These are phyloP conservation scores for Colletes collaris DNA, from an alignment of 2,888 invertebrate genomes.

Conservation along the genomic window DNA sequence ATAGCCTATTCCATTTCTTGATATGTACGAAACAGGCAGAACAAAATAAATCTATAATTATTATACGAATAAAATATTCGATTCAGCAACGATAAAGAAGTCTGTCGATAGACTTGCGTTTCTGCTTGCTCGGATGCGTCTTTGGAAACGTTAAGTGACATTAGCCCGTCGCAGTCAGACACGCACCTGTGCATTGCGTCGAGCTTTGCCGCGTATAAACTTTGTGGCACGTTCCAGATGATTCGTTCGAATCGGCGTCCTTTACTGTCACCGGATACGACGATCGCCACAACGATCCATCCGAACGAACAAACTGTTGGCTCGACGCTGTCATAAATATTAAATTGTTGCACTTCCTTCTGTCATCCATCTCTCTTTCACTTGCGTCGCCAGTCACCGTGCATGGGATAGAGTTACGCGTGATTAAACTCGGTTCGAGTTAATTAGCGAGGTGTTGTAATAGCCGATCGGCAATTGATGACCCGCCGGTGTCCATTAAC, in stretches of 20 bases:
- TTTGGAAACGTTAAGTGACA: slow-evolving; percentile 13
- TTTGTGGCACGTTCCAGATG: slow-evolving; percentile 37
- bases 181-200: not conserved
- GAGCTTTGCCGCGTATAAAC: not conserved
- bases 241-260: slow-evolving; percentile 46
- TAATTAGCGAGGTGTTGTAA: slow-evolving; percentile 70
- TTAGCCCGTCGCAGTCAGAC: slow-evolving; percentile 7
- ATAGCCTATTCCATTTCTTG: too few species aligned
- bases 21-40: too few species aligned
- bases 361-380: slow-evolving; percentile 16
- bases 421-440: slow-evolving; percentile 45
- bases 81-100: not conserved
- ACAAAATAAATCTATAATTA: too few species aligned
- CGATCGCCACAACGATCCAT: slow-evolving; percentile 35
- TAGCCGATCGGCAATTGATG: slow-evolving; percentile 62
- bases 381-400: slow-evolving; percentile 8
- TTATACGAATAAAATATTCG: too few species aligned
- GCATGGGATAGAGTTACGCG: slow-evolving; percentile 30
- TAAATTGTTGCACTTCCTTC: slow-evolving; percentile 45
- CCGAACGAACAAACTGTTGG: slow-evolving; percentile 48
- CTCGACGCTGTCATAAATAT: slow-evolving; percentile 51
- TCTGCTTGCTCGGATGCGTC: not conserved
- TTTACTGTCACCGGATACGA: slow-evolving; percentile 47
- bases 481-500: slow-evolving; percentile 27
- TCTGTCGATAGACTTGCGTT: not conserved